These are phyloP conservation scores for Empis livida DNA, from an alignment of 2,888 invertebrate genomes.

Conservation along the genomic window DNA sequence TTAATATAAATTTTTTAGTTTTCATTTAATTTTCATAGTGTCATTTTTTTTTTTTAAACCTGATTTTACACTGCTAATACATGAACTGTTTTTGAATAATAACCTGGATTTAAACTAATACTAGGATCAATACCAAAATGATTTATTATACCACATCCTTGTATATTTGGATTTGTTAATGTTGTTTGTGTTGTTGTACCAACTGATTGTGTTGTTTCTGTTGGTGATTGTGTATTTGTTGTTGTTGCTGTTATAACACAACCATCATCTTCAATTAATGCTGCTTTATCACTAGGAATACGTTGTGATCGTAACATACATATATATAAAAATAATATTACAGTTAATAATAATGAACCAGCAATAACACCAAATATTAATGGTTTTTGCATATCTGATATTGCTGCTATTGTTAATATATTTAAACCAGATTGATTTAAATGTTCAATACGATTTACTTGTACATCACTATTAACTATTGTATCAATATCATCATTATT, in stretches of 20 bases:
- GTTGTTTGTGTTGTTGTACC: too few relatives aligned
- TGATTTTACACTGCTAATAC: slow-evolving; percentile 9
- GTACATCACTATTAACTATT: slow-evolving; percentile 5
- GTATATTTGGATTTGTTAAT: not conserved
- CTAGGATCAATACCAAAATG: slow-evolving; percentile 5
- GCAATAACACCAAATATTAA: slow-evolving; percentile 21
- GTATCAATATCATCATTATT: not conserved
- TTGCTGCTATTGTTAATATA: slow-evolving; percentile 16
- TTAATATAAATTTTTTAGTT: too few relatives aligned
- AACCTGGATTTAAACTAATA: not conserved
- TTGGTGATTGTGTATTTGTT: not conserved
- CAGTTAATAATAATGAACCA: slow-evolving; percentile 18
- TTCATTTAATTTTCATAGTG: too few relatives aligned
- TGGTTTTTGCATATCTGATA: slow-evolving; percentile 22
- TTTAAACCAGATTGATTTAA: slow-evolving; percentile 19
- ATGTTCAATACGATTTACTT: slow-evolving; percentile 16
- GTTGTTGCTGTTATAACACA: not conserved
- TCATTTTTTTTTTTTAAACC: too few relatives aligned
- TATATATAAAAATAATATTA: slow-evolving; percentile 18
- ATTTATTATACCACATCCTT: slow-evolving; percentile 3
- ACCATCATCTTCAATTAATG: slow-evolving; percentile 21
- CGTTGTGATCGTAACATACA: slow-evolving; percentile 17
- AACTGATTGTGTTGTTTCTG: too few relatives aligned
- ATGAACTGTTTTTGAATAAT: slow-evolving; percentile 5
- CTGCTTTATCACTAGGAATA: slow-evolving; percentile 19